Evolutionary conservation across 2,888 invertebrate genomes (phyloP).

Genomic region (Tetropium fuscum): DNA sequence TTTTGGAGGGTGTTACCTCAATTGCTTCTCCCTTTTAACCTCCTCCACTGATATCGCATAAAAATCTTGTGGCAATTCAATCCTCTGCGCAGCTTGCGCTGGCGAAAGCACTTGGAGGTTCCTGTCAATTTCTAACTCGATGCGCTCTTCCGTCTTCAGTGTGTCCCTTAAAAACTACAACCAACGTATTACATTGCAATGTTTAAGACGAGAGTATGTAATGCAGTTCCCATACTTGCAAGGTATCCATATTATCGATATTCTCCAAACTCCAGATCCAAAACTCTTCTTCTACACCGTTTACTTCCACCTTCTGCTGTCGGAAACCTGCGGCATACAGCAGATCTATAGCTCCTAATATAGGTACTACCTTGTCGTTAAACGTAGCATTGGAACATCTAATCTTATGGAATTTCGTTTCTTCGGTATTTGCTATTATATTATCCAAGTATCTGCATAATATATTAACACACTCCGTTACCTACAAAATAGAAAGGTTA

Average conservation of each 20-base stretch:
- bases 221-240: slow-evolving; percentile 72
- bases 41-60: slow-evolving; percentile 86
- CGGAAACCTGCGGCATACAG: slow-evolving; percentile 87
- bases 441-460: slow-evolving; percentile 92
- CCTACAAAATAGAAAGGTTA: slow-evolving; percentile 69
- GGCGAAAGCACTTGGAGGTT: slow-evolving; percentile 87
- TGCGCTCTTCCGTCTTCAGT: slow-evolving; percentile 81
- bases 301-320: slow-evolving; percentile 69
- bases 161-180: slow-evolving; percentile 80
- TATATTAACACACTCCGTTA: slow-evolving; percentile 86
- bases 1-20: slow-evolving; percentile 68
- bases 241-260: slow-evolving; percentile 69
- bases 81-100: slow-evolving; percentile 75
- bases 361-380: slow-evolving; percentile 81
- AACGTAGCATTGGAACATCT: slow-evolving; percentile 85
- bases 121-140: slow-evolving; percentile 87
- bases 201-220: too few relatives aligned
- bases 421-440: slow-evolving; percentile 84
- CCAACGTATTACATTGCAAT: neutral
- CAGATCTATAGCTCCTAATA: slow-evolving; percentile 87
- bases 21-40: slow-evolving; percentile 83
- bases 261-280: slow-evolving; percentile 75
- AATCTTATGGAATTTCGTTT: slow-evolving; percentile 92
- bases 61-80: slow-evolving; percentile 86
- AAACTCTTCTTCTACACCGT: slow-evolving; percentile 74